Evolutionary conservation across 2,888 invertebrate species (phyloP), one percentile per base, ranked within the genome.

Genomic region (Aphodius sticticus): DNA sequence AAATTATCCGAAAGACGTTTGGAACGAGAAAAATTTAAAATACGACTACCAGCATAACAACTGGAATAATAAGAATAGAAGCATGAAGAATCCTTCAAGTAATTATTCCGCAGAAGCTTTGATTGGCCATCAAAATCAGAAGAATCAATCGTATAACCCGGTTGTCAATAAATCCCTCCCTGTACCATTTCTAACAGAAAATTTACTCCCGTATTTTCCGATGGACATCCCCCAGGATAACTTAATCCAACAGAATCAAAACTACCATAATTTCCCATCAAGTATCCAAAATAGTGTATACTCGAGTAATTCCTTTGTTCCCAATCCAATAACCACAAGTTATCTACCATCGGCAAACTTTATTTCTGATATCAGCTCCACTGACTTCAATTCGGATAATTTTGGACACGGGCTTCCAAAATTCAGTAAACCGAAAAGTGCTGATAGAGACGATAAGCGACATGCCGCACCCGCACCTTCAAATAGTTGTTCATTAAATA

Each of bases 21-120:
- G 79, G 38, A 72, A 74, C 6, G 36, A 74, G 15, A 74, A 71
- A 38, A 69, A 70, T 76, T 7, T 69, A 16, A 16, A 69, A 69
- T 16, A 70, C 26, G 78, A 69, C 79, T 82, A 76, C 76, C 78
- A 16, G n/a, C 36, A 69, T 76, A 70, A 72, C 74, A 80, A 77
- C 16, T 14, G 74, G n/a, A 16, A 70, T 14, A 79, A 75, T 70
- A 78, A 81, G 70, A 78, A 70, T 12, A 78, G 78, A 26, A 77
- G 79, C 15, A 36, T 77, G 35, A 87, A 87, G 82, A 87, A 84
- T 79, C 81, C 84, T 36, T 84, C 87, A 0, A 88, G 86, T 77
- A 89, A 85, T 84, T 90, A 90, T 83, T 88, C 89, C 1, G 89
- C 90, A 0, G 90, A 89, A 83, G 88, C 89, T 26, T 83, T 90